Conservation (phyloP, 2,113 vertebrate species). For the Charina bottae region DNA sequence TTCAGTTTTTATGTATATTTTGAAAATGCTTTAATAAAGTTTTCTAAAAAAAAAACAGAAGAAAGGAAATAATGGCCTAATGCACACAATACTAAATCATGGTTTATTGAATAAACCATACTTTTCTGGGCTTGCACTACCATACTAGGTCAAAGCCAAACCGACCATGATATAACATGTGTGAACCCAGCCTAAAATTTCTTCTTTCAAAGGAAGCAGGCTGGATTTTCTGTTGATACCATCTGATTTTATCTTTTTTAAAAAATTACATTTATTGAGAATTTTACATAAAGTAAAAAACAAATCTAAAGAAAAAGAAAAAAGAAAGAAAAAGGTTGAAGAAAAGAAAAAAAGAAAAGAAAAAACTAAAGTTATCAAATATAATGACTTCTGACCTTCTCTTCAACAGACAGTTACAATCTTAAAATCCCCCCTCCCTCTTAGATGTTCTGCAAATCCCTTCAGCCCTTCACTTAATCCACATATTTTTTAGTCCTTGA, state of each 20-base stretch:
- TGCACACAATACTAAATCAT: neutral
- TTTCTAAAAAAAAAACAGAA: neutral
- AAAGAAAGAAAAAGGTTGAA: neutral
- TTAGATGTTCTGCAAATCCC: neutral
- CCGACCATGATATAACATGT: neutral
- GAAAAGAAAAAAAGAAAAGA: neutral
- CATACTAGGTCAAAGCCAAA: neutral
- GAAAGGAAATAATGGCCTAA: neutral
- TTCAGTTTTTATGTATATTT: too few relatives aligned
- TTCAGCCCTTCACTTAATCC: neutral
- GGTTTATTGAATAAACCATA: neutral
- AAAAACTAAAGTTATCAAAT: neutral
- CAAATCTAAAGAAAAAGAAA: neutral
- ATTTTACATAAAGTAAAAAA: neutral
- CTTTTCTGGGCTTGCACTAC: neutral
- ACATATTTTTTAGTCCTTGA: neutral
- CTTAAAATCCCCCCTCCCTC: neutral
- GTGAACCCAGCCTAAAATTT: neutral
- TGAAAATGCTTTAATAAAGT: too few relatives aligned
- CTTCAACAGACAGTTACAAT: neutral
- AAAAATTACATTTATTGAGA: neutral
- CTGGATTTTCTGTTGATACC: neutral
- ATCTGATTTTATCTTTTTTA: neutral
- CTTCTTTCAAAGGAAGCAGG: neutral
- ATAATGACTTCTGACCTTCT: neutral